Conservation (phyloP, 2,113 vertebrate genomes). For the Piprites chloris region DNA sequence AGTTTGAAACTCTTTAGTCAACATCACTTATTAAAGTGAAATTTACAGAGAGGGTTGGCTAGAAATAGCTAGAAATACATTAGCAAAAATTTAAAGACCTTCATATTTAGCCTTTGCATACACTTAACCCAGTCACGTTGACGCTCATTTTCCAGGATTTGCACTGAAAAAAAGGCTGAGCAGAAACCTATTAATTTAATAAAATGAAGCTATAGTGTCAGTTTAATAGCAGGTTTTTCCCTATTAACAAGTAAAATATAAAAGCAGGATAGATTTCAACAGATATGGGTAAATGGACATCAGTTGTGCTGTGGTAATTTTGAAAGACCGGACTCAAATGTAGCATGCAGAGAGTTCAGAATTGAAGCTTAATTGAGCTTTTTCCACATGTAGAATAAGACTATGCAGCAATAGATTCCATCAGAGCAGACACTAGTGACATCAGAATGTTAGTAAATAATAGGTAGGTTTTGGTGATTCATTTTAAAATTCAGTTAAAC, state of each 20-base stretch:
- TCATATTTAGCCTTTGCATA: neutral
- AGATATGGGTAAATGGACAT: neutral
- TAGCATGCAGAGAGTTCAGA: neutral
- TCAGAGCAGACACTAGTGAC: neutral
- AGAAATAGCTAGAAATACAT: neutral
- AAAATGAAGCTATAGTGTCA: neutral
- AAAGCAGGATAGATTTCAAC: neutral
- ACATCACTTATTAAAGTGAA: neutral
- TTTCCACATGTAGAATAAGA: neutral
- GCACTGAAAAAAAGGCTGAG: neutral
- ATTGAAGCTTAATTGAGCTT: neutral
- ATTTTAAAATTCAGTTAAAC: neutral
- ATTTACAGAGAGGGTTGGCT: neutral
- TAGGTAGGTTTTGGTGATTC: neutral
- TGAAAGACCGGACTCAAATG: neutral
- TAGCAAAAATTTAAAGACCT: neutral
- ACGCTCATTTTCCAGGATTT: neutral
- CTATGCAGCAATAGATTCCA: neutral
- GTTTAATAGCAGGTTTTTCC: neutral
- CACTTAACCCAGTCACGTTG: neutral
- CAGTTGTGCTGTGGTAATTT: neutral
- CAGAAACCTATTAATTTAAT: neutral
- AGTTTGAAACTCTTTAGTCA: neutral
- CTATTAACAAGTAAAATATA: neutral
- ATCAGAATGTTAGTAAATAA: neutral